Evolutionary conservation across 1,140 invertebrate species (phyloP), one percentile per base, ranked within the genome.

Genomic region (Drosophila jambulina): DNA sequence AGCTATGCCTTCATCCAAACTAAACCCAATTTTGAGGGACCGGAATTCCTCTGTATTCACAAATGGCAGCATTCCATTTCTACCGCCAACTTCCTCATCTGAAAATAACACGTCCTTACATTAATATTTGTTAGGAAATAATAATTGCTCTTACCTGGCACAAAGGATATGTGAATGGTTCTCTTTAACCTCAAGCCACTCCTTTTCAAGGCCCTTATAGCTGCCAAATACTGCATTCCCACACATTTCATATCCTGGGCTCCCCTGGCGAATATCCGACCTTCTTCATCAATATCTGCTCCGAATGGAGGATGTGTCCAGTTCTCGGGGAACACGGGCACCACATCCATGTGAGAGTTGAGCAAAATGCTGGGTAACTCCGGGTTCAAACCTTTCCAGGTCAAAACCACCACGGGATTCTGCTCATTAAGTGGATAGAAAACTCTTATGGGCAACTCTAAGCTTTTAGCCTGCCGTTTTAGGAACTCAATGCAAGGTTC

Each of bases 41-140:
- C 95, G 95, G 90, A 99, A 99, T 40, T 96, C 95, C 34, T 95
- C 91, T 0, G 95, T 96, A 10, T 95, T 84, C 0, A 98, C 95
- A 94, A 98, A 99, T 54, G 94, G 93, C 62, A 94, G 93, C 97
- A 99, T 98, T 29, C 98, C 98, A 40, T 95, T 94, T 6, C 94
- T 91, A 1, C 98, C 98, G 0, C 98, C 98, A 79, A 97, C 95
- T 94, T 99, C 98, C 93, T 99, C 98, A 94, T 99, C 98, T 96
- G 93, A 81, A 82, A 93, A 91, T 65, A 10, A 2, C 19, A 8
- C 1, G 3, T 42, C 0, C 9, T 29, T 38, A 7, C 1, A 19
- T 34, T 3, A 43, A 13, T 23, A 10, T 7, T 15, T 21, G 15
- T 0, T 12, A 29, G 8, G 0, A 4, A 21, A n/a, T 23, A 12